phyloP scores from a whole-genome alignment of 1,140 invertebrate species.

The Anastatus disparis region DNA sequence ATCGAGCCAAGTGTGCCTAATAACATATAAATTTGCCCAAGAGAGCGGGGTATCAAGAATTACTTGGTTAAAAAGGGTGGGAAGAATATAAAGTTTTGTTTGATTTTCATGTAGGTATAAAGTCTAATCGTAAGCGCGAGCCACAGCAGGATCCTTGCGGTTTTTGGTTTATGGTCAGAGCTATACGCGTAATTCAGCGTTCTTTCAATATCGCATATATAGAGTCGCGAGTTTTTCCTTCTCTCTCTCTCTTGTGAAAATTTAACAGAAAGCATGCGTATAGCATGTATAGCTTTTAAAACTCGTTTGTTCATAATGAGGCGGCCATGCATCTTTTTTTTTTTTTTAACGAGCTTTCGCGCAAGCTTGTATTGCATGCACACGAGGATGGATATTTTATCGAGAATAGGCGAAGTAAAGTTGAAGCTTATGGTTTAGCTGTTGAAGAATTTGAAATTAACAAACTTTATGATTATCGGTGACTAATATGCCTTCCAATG shows the following conservation, averaged over 20 bases:
- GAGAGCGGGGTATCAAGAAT: neutral
- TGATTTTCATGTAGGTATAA: neutral
- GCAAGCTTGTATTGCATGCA: too few relatives aligned
- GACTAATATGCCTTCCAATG: too few relatives aligned
- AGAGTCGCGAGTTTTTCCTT: neutral
- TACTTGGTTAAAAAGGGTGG: neutral
- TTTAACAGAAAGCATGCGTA: neutral
- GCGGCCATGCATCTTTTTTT: neutral
- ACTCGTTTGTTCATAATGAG: conserved; percentile 36
- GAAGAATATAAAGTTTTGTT: conserved; percentile 13
- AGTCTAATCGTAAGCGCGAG: conserved; percentile 6
- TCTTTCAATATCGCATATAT: conserved; percentile 27
- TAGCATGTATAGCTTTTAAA: too few relatives aligned
- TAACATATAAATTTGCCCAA: conserved; percentile 38
- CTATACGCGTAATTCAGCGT: conserved; percentile 33
- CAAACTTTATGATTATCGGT: neutral
- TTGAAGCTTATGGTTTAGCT: neutral
- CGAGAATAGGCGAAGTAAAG: conserved; percentile 2
- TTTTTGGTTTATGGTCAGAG: conserved; percentile 33
- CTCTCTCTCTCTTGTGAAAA: neutral
- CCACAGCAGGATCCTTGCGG: conserved; percentile 23
- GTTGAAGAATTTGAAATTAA: conserved; percentile 20
- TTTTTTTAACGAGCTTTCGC: conserved; percentile 28
- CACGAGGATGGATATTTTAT: neutral
- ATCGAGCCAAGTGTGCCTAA: conserved; percentile 18